Evolutionary conservation across 2,113 vertebrate genomes (phyloP), one percentile per base, ranked within the genome.

Genomic region (Origma solitaria): DNA sequence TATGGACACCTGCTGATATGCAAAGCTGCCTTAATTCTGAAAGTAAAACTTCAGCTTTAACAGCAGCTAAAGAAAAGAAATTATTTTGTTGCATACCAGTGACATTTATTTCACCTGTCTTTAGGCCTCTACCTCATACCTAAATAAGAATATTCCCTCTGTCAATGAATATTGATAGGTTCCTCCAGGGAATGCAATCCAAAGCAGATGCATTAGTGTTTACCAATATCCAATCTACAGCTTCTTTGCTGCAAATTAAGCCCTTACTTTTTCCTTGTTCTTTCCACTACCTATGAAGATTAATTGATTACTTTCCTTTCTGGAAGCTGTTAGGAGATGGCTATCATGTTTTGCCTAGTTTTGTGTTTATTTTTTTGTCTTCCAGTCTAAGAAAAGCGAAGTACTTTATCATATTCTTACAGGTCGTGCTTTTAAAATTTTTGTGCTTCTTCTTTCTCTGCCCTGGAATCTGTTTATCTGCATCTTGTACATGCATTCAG

Each of bases 371-470:
- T 47, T 28, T 82, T 90, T 62, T 47, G 15, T 73, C 10, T 77
- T 88, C 42, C 30, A 70, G 42, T 22, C 47, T 61, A 75, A 83
- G 69, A 53, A 88, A 86, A 93, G 21, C 33, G 6, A 24, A 56
- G 68, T 84, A 68, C 17, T 91, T 94, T 92, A 86, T 91, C 76
- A 91, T 91, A 71, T 60, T 22, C 62, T 88, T 85, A 90, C 70
- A 95, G 82, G 45, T 64, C 11, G 58, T 40, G 33, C 30, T 86
- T 81, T 83, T 13, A 56, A 66, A 82, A 60, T 24, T 71, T 88
- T 33, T 60, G 38, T 65, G 2, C 31, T 71, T 68, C 64, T 81
- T 51, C 7, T 78, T 96, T 83, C 62, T 68, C 77, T 86, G 33
- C 33, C 37, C 30, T 78, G 30, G 24, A 88, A 58, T 51, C 42